Base-by-base conservation (phyloP, 2,113 vertebrate genomes). In the Istiophorus platypterus region DNA sequence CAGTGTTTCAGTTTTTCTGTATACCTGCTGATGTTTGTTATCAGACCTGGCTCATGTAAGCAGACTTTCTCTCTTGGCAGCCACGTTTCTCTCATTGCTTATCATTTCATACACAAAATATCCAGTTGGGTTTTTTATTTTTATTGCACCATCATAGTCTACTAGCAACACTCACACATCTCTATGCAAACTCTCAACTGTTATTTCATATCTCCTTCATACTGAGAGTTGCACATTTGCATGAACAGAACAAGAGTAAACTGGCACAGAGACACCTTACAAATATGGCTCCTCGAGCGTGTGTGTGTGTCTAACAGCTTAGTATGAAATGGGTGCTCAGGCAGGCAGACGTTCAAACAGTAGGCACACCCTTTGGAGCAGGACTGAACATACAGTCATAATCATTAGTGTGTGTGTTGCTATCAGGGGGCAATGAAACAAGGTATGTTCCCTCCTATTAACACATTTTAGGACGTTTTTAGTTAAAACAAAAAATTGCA, bases 281-380 rank as follows among this genome's bases (percentile, higher is more conserved):
- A 42, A 79, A 59, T 15, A 61, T 58, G 22, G 51, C 34, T 42
- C 29, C n/a, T 27, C 27, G 24, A 15, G 47, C 52, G 47, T 68
- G 41, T 66, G 78, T 56, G 66, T 47, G 45, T 61, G 56, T 66
- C 26, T 29, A 73, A 63, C 71, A 66, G 20, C 74, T 42, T 24
- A 67, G 24, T 15, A 31, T 59, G 42, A 31, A 13, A 34, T 58
- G 51, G 72, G 64, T 47, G 77, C 59, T 58, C 41, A 31, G 56
- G 59, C 41, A 31, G 56, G 59, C 78, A 79, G 73, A 80, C 66
- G 68, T 68, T 76, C 65, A 73, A 69, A 70, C 65, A 72, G 31
- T 52, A 76, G 88, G n/a, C 93, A 91, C 92, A 45, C 93, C 91
- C 87, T 79, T 22, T 7, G 41, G 57, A 80, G 75, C 66, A 85